A percentile compares a stretch with the other conserved stretches of the same genome.
Conservation (phyloP, 2,888 invertebrate genomes). For the Epinotia brunnichana region DNA sequence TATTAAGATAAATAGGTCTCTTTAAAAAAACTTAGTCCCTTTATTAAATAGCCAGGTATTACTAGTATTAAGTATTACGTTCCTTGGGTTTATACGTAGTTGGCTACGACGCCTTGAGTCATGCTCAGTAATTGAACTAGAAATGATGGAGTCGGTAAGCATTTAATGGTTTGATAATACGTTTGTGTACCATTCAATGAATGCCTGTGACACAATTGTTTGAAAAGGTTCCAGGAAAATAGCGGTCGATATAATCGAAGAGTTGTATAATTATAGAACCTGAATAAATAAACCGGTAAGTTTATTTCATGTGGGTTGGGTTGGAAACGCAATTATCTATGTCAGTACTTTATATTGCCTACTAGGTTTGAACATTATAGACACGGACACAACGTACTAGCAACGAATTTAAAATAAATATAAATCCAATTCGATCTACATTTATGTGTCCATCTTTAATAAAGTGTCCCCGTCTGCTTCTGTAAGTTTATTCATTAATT, state of each 20-base stretch:
- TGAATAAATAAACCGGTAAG: not conserved
- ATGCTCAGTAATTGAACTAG: conserved; percentile 18
- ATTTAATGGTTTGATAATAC: conserved; percentile 24
- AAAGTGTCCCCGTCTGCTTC: not conserved
- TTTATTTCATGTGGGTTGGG: not conserved
- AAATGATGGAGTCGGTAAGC: conserved; percentile 7
- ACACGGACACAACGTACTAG: too few species aligned
- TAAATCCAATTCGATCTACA: too few species aligned
- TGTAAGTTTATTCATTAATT: too few species aligned
- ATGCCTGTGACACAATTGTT: conserved; percentile 21
- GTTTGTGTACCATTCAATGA: conserved; percentile 29
- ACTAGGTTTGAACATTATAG: too few species aligned
- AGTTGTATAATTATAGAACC: conserved; percentile 11
- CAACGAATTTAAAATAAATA: not conserved
- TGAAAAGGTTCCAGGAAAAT: conserved; percentile 26
- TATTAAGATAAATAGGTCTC: not conserved
- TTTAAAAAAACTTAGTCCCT: not conserved
- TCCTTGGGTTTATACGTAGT: not conserved
- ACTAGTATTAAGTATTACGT: not conserved
- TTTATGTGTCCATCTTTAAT: too few species aligned
- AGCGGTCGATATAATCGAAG: conserved; percentile 29
- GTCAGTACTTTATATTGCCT: too few species aligned
- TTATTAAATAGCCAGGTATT: conserved; percentile 2
- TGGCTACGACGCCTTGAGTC: not conserved
- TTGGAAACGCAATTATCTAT: not conserved